These are phyloP conservation scores for Parasteatoda tepidariorum DNA, from an alignment of 1,140 invertebrate genomes.

Conservation along the genomic window DNA sequence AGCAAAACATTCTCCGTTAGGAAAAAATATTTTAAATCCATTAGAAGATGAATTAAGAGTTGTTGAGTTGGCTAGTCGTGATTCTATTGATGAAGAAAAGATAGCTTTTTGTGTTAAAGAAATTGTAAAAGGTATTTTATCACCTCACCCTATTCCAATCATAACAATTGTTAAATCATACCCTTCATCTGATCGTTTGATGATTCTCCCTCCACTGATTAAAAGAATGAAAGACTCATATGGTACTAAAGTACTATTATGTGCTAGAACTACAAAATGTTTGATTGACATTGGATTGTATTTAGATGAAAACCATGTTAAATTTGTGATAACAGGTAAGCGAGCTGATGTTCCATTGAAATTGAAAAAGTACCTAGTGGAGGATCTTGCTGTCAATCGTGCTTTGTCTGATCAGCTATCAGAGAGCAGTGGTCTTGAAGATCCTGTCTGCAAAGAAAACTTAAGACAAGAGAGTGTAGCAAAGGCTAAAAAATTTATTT, in stretches of 20 bases:
- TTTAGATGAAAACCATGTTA: neutral
- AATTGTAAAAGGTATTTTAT: slow-evolving; percentile 43
- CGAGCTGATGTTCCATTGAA: slow-evolving; percentile 1
- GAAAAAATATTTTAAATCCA: slow-evolving; percentile 40
- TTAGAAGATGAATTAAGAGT: slow-evolving; percentile 7
- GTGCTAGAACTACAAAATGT: slow-evolving; percentile 24
- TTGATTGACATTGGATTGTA: slow-evolving; percentile 20
- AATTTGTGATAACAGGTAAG: slow-evolving; percentile 22
- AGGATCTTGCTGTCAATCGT: slow-evolving; percentile 20
- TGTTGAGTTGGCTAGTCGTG: neutral
- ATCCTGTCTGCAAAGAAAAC: neutral
- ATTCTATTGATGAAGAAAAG: neutral
- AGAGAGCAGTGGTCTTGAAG: neutral
- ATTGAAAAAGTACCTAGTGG: slow-evolving; percentile 25
- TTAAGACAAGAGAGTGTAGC: neutral
- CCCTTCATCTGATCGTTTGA: slow-evolving; percentile 28
- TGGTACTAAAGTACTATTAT: slow-evolving; percentile 43
- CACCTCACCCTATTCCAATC: slow-evolving; percentile 35
- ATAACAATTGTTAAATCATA: slow-evolving; percentile 26
- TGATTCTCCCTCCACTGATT: slow-evolving; percentile 14
- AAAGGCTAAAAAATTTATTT: neutral
- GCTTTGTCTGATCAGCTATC: neutral
- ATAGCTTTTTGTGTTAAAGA: slow-evolving; percentile 16
- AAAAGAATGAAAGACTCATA: slow-evolving; percentile 41
- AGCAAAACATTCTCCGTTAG: slow-evolving; percentile 11